These are phyloP conservation scores for Amaurobius ferox DNA, from an alignment of 2,888 invertebrate genomes.

Conservation along the genomic window DNA sequence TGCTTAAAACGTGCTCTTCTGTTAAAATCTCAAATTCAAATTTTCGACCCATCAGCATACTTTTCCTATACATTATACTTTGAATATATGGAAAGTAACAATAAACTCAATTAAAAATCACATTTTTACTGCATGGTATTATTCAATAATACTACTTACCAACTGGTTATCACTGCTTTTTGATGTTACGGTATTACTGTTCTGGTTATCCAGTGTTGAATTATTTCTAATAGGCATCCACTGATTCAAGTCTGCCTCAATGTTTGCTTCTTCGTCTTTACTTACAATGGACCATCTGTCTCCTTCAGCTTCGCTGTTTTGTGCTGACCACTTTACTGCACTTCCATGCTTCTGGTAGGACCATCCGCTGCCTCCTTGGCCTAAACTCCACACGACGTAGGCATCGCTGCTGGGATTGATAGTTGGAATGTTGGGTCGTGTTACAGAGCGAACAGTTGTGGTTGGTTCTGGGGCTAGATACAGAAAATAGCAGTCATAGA, in stretches of 20 bases:
- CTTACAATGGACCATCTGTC: conserved; percentile 51
- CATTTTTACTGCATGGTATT: no score
- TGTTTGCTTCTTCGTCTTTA: conserved; percentile 11
- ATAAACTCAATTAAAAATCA: no score
- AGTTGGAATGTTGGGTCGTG: not conserved
- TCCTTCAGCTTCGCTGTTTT: conserved; percentile 54
- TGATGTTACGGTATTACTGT: no score
- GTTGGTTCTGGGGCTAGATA: no score
- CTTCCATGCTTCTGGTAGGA: conserved; percentile 52
- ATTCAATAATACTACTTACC: no score
- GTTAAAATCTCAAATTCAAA: no score
- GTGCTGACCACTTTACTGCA: conserved; percentile 56
- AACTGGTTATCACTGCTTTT: no score
- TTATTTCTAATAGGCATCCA: conserved; percentile 27
- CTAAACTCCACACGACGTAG: conserved; percentile 62
- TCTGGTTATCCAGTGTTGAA: not conserved
- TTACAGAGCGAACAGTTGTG: not conserved
- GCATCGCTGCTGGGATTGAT: conserved; percentile 36
- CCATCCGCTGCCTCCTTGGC: conserved; percentile 61
- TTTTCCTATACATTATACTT: no score
- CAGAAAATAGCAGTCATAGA: no score
- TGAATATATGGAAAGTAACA: no score
- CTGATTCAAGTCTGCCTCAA: not conserved
- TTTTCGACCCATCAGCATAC: no score
- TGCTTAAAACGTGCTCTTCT: no score